A percentile compares a stretch with the other conserved stretches of the same genome.
phyloP scores from a whole-genome alignment of 2,888 invertebrate species.

The Acanthosepion lycidas region DNA sequence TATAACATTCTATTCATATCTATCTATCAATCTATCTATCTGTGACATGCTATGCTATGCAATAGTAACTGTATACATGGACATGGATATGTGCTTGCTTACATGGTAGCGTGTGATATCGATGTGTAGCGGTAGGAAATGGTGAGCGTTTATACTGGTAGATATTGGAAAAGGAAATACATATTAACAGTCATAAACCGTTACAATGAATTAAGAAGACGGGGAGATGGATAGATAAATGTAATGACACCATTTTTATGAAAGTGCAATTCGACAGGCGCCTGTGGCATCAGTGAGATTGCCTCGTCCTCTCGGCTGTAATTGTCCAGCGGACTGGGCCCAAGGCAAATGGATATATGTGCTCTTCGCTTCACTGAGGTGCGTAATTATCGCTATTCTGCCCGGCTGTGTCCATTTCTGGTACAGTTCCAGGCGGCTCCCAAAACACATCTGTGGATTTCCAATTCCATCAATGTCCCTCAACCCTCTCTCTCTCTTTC shows the following conservation, averaged over 20 bases:
- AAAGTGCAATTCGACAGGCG: background rate
- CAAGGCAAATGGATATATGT: background rate
- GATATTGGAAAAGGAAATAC: background rate
- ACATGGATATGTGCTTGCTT: no score
- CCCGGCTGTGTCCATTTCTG: background rate
- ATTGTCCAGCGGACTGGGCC: background rate
- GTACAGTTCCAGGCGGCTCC: background rate
- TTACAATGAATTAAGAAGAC: background rate
- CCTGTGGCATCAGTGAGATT: background rate
- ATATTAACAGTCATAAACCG: background rate
- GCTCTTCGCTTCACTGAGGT: constrained; percentile 3
- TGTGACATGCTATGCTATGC: no score
- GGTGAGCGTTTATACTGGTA: no score
- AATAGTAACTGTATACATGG: no score
- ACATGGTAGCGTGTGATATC: no score
- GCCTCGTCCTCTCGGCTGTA: background rate
- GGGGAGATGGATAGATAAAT: background rate
- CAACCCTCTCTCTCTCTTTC: background rate
- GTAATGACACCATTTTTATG: constrained; percentile 6
- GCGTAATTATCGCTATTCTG: constrained; percentile 6
- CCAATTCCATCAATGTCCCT: background rate
- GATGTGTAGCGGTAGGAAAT: no score
- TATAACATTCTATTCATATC: no score
- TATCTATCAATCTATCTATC: no score
- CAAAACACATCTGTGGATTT: background rate